phyloP scores from a whole-genome alignment of 2,113 vertebrate genomes.

The Neoarius graeffei region DNA sequence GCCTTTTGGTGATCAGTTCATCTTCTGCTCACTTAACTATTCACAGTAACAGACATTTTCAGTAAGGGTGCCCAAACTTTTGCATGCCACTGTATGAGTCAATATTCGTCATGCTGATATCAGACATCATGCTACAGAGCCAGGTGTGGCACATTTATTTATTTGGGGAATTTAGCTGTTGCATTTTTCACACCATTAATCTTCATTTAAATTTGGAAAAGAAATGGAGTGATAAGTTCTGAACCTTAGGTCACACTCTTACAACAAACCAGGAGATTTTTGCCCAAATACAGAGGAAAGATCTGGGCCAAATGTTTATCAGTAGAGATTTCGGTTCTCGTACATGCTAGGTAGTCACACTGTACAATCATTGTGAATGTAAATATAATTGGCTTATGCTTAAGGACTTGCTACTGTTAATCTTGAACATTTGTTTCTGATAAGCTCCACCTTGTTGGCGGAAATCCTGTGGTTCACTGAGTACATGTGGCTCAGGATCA shows the following conservation, averaged over 20 bases:
- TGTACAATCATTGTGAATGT: background rate
- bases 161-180: background rate
- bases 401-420: background rate
- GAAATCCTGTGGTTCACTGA: background rate
- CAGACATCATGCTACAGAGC: background rate
- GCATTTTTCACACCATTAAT: background rate
- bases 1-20: too few species aligned
- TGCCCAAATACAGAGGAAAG: background rate
- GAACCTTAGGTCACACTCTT: background rate
- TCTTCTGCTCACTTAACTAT: too few species aligned
- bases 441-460: background rate
- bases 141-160: background rate
- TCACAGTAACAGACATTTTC: too few species aligned
- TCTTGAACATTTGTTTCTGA: background rate
- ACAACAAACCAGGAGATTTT: background rate
- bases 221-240: background rate
- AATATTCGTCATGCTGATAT: slow-evolving; percentile 2
- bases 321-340: background rate
- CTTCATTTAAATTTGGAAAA: background rate
- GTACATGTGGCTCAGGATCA: background rate
- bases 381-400: background rate
- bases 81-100: background rate
- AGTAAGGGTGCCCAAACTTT: too few species aligned
- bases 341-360: background rate
- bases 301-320: background rate